Evolutionary conservation across 2,797 vertebrate species (phyloP), one percentile per base, ranked within the genome.

Genomic region (Poliocrania exsul): DNA sequence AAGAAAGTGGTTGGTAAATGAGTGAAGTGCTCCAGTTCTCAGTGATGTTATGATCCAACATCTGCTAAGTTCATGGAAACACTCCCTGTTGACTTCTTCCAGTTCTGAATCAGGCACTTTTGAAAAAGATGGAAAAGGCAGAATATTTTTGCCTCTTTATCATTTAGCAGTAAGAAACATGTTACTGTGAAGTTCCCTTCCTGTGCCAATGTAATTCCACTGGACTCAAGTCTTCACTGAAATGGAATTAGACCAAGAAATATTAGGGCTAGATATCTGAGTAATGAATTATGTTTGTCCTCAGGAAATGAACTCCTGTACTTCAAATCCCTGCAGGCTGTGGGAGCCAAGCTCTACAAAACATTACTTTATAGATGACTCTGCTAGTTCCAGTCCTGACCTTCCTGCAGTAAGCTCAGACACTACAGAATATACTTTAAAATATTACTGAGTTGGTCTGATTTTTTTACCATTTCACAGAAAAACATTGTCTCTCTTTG

Each of bases 1-100:
- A 86, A 86, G 87, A 64, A 96, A 92, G 72, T 53, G 70, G 37
- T 38, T 81, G 51, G 64, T 93, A 91, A 94, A 92, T 88, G 89
- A 78, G 38, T 66, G 84, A 95, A 91, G 61, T 69, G 33, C 74
- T 92, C 86, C 62, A 64, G 47, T 72, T 95, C 84, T 69, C 57
- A 33, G 47, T 28, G 57, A 67, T 61, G 65, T 71, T 94, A 77
- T 78, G 72, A 96, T 82, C 86, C 46, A 81, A 61, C 79, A 89
- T 82, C 86, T 92, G 88, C 64, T 69, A 93, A 81, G 61, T 83
- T 79, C 54, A 38, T 42, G 54, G 91, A 86, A 94, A 91, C 66
- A 42, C 18, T 91, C 75, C 67, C 80, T 40, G 28, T 58, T 91
- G 92, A 69, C 53, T 86, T 89, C 74, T 89, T 65, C 60, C 21